Percentiles rank a stretch among this genome's conserved stretches.
Conservation (phyloP, 2,888 invertebrate species). For the Dynastes grantii region DNA sequence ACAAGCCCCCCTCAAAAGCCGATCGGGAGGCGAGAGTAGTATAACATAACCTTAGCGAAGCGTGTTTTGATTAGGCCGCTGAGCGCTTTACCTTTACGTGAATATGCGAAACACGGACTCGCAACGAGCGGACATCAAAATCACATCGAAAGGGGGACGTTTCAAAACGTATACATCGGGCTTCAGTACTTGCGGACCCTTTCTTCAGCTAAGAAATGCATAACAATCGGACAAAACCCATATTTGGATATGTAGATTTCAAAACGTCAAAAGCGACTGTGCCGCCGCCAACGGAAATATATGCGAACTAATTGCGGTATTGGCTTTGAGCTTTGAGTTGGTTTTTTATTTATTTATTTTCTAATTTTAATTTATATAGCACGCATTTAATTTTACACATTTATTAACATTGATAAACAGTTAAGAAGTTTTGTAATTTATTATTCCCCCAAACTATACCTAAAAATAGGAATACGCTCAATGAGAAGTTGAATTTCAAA, state of each 20-base stretch:
- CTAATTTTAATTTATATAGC: conserved; percentile 16
- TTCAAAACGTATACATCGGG: conserved; percentile 52
- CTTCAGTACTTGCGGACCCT: conserved; percentile 50
- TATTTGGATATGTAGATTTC: conserved; percentile 71
- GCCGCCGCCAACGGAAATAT: conserved; percentile 48
- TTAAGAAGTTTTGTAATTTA: background rate
- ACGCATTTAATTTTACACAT: background rate
- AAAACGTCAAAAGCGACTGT: conserved; percentile 66
- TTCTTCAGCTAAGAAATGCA: conserved; percentile 64
- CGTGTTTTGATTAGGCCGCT: conserved; percentile 41
- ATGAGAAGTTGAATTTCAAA: background rate
- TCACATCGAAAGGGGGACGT: conserved; percentile 54
- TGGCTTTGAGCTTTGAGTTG: conserved; percentile 7
- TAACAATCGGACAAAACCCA: conserved; percentile 65
- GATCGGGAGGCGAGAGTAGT: conserved; percentile 9
- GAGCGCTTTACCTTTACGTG: conserved; percentile 44
- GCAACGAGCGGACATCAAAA: conserved; percentile 47
- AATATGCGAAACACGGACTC: conserved; percentile 28
- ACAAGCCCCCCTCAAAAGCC: conserved; percentile 32
- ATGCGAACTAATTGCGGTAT: conserved; percentile 36
- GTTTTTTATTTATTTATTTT: conserved; percentile 5
- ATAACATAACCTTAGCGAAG: conserved; percentile 49
- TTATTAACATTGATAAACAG: background rate
- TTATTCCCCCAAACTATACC: background rate
- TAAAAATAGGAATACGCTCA: background rate